Base-by-base conservation (phyloP, 2,113 vertebrate genomes). In the Chloropsis hardwickii region DNA sequence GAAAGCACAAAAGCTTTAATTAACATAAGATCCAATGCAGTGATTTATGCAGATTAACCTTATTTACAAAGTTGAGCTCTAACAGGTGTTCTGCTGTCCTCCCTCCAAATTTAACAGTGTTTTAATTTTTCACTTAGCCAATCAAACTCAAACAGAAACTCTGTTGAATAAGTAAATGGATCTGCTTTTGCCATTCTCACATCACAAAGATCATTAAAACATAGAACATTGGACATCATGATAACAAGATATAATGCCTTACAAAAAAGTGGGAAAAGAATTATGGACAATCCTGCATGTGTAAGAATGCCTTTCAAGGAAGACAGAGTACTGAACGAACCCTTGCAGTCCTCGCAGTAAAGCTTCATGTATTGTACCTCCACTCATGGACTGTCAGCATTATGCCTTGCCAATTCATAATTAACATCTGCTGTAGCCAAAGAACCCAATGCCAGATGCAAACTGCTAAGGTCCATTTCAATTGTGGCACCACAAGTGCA, bases 1-100 rank as follows among this genome's bases (percentile, higher is more conserved):
- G 81, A 85, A 76, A 66, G 81, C 78, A 97, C 90, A 94, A 94
- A 97, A 78, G 86, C 51, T 86, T 94, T 86, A 80, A 96, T 96
- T 94, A 95, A 86, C 91, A 90, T 91, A 81, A 90, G 73, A 77
- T 54, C 70, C 82, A 85, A 64, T 80, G 74, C 51, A 70, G 47
- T 58, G 25, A 70, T 87, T 96, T 95, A 96, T 92, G 94, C 82
- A 86, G 66, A 96, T 92, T 93, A 93, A 83, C 71, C 64, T 86
- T 92, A 88, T 95, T 96, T 88, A 71, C 54, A 44, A 91, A 86
- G 44, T 60, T 90, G 79, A 94, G 79, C 64, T 88, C 92, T 81
- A 90, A 95, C 81, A 94, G 81, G 58, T 95, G 88, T 66, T 95
- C 92, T 66, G 47, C 57, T 96, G 54, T 77, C 60, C 35, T 86